These are phyloP conservation scores for Mayetiola destructor DNA, from an alignment of 2,888 invertebrate species.

Conservation along the genomic window DNA sequence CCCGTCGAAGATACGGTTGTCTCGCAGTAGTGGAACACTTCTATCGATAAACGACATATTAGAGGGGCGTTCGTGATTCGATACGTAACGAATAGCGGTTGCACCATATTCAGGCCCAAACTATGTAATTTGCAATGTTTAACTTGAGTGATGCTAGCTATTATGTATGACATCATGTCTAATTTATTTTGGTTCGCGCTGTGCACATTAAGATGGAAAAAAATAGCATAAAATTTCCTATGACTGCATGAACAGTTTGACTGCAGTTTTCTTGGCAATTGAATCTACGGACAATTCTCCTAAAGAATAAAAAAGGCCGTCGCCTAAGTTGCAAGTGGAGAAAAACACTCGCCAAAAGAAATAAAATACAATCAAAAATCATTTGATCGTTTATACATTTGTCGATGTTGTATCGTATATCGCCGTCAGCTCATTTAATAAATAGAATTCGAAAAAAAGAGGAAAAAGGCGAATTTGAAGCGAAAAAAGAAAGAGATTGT, in stretches of 20 bases:
- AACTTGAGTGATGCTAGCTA: neutral
- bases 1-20: too few species aligned
- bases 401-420: neutral
- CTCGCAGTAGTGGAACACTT: too few species aligned
- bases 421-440: slow-evolving; percentile 3
- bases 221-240: too few species aligned
- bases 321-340: too few species aligned
- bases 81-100: too few species aligned
- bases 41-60: too few species aligned
- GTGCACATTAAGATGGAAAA: too few species aligned
- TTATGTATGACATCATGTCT: slow-evolving; percentile 10
- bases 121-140: too few species aligned
- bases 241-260: neutral
- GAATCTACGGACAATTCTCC: neutral
- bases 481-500: neutral
- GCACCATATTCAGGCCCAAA: too few species aligned
- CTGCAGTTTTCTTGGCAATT: neutral
- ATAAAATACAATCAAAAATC: slow-evolving; percentile 7
- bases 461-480: neutral
- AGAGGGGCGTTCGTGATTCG: too few species aligned
- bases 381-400: slow-evolving; percentile 11
- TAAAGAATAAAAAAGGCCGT: neutral
- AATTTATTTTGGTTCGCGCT: too few species aligned
- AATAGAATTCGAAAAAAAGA: neutral
- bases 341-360: too few species aligned